Evolutionary conservation across 2,888 invertebrate genomes (phyloP).

Genomic region (Spisula solida): DNA sequence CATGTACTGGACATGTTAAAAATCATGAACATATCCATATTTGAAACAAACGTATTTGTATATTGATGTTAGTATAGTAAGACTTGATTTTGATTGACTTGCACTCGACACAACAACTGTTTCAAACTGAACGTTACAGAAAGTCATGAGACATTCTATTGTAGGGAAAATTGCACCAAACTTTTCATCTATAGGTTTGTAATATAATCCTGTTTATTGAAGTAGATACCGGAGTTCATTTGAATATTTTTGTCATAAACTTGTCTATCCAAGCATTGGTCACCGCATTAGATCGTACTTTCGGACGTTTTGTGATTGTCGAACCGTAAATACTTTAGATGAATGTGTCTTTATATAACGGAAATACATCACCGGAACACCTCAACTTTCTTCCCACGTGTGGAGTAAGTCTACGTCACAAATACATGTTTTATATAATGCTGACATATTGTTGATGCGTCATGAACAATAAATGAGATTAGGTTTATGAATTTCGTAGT

Average conservation of each 20-base stretch:
- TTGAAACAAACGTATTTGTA: background rate
- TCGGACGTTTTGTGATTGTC: constrained; percentile 4
- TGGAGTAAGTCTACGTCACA: too few relatives aligned
- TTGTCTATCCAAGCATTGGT: constrained; percentile 31
- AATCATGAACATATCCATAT: background rate
- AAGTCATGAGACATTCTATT: background rate
- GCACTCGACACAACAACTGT: background rate
- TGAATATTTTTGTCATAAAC: constrained; percentile 50
- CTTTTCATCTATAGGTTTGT: background rate
- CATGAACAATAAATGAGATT: too few relatives aligned
- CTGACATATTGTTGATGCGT: too few relatives aligned
- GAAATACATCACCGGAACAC: background rate
- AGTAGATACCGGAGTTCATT: background rate
- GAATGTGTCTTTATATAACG: background rate
- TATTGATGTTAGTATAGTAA: background rate
- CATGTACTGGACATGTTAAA: background rate
- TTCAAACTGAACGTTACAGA: background rate
- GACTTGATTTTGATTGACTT: background rate
- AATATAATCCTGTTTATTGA: background rate
- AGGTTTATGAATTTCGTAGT: too few relatives aligned
- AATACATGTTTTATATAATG: too few relatives aligned
- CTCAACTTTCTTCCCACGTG: background rate
- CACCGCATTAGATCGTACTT: constrained; percentile 28
- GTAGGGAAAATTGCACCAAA: background rate
- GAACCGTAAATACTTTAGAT: background rate